Evolutionary conservation across 2,113 vertebrate genomes (phyloP).

Genomic region (Vimba vimba): DNA sequence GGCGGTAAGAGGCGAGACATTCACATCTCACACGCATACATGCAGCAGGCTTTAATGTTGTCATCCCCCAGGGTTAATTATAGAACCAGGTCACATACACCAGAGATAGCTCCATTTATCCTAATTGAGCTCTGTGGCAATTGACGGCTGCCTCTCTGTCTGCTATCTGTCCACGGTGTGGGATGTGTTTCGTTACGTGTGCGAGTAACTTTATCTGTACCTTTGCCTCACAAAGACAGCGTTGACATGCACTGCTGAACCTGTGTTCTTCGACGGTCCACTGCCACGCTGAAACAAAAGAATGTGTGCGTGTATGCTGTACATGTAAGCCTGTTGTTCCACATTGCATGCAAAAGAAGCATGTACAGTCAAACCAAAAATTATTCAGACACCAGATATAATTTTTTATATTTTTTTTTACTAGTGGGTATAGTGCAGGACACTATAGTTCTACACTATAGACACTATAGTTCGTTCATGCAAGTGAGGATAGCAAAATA

Average conservation of each 20-base stretch:
- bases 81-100: constrained; percentile 68
- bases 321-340: neutral
- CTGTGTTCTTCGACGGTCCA: constrained; percentile 37
- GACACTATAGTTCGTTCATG: too few relatives aligned
- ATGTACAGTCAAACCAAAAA: too few relatives aligned
- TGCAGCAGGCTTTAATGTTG: constrained; percentile 56
- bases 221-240: constrained; percentile 14
- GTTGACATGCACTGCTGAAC: constrained; percentile 11
- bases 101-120: constrained; percentile 68
- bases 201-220: constrained; percentile 37
- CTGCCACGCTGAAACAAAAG: neutral
- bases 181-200: neutral
- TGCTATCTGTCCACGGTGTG: constrained; percentile 37
- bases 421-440: too few relatives aligned
- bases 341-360: neutral
- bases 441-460: too few relatives aligned
- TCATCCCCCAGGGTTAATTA: constrained; percentile 68
- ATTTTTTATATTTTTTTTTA: too few relatives aligned
- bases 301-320: neutral
- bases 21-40: constrained; percentile 38
- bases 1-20: constrained; percentile 23
- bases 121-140: constrained; percentile 63
- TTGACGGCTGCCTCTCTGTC: constrained; percentile 61
- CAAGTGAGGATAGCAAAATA: too few relatives aligned
- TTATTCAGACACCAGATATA: too few relatives aligned